Percentiles rank a stretch among this genome's conserved stretches.
These are phyloP conservation scores for Julus scanicus DNA, from an alignment of 2,888 invertebrate genomes.

Conservation along the genomic window DNA sequence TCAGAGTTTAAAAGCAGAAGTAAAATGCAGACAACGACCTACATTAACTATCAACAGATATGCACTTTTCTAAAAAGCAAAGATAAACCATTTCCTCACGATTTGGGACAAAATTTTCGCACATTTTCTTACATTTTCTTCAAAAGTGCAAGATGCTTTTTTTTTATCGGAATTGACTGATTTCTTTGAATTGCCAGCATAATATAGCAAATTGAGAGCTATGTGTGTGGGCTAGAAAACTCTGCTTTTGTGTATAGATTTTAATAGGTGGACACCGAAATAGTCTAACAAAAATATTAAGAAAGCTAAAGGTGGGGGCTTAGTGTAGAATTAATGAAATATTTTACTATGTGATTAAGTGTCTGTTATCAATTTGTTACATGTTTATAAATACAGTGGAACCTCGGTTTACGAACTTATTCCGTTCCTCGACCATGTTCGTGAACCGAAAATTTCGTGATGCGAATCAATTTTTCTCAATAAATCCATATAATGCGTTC, in stretches of 20 bases:
- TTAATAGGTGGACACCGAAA: too few relatives aligned
- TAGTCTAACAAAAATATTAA: too few relatives aligned
- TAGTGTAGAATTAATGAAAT: too few relatives aligned
- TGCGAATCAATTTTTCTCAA: too few relatives aligned
- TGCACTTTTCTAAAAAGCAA: conserved; percentile 35
- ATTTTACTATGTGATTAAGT: too few relatives aligned
- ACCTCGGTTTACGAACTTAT: too few relatives aligned
- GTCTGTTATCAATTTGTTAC: too few relatives aligned
- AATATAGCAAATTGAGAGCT: conserved; percentile 10
- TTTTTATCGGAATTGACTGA: conserved; percentile 3
- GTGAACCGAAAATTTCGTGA: too few relatives aligned
- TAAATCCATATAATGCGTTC: too few relatives aligned
- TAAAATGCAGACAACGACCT: conserved; percentile 42
- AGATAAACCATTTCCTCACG: conserved; percentile 20
- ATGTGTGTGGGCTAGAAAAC: not conserved
- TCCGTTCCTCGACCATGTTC: too few relatives aligned
- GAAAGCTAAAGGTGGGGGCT: too few relatives aligned
- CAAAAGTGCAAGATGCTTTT: not conserved
- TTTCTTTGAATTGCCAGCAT: not conserved
- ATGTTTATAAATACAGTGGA: too few relatives aligned
- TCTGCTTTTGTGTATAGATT: not conserved
- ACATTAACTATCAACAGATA: not conserved
- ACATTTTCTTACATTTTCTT: not conserved
- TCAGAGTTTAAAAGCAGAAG: conserved; percentile 11
- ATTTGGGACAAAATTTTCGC: conserved; percentile 6